Evolutionary conservation across 2,797 vertebrate species (phyloP), one percentile per base, ranked within the genome.

Genomic region (Trachops cirrhosus): DNA sequence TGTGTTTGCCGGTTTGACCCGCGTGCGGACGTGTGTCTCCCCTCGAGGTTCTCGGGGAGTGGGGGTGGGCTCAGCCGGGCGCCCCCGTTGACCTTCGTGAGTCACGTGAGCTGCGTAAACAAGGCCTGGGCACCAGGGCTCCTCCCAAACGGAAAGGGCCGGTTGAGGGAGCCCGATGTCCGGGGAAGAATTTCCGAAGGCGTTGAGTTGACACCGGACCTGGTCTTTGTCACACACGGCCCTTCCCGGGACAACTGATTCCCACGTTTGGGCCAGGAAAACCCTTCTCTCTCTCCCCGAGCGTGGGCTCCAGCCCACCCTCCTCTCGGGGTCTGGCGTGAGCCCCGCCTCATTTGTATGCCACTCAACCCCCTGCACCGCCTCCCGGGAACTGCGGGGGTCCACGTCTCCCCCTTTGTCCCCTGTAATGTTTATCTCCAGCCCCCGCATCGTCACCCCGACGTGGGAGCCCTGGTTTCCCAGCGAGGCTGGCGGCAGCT

Each of bases 381-480:
- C 26, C 6, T 22, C 21, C 34, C 1, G 3, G 11, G 10, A 4
- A 22, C 46, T 9, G 2, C 3, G 3, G 3, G 37, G 3, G n/a
- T 57, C 67, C 5, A 1, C 1, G 3, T n/a, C 10, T 52, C 9
- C 15, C 21, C 29, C 24, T 59, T 14, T 3, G 37, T 71, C 26
- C 64, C 57, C 39, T 32, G 32, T 52, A 8, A 32, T 24, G 24
- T 34, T 26, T 78, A 3, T 41, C 41, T 41, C 54, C 3, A 9
- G 54, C 8, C 18, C n/a, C 16, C 4, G 0, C 15, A 3, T n/a
- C 15, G 57, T 57, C 26, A 48, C 34, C 21, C 8, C 29, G 14
- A 18, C 22, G 26, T 16, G 24, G 24, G 34, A 57, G 26, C 44
- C 32, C 48, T 10, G 39, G 70, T 26, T 74, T 78, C 71, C 34